Evolutionary conservation across 2,113 vertebrate genomes (phyloP), one percentile per base, ranked within the genome.

Genomic region (Halichoeres trimaculatus): DNA sequence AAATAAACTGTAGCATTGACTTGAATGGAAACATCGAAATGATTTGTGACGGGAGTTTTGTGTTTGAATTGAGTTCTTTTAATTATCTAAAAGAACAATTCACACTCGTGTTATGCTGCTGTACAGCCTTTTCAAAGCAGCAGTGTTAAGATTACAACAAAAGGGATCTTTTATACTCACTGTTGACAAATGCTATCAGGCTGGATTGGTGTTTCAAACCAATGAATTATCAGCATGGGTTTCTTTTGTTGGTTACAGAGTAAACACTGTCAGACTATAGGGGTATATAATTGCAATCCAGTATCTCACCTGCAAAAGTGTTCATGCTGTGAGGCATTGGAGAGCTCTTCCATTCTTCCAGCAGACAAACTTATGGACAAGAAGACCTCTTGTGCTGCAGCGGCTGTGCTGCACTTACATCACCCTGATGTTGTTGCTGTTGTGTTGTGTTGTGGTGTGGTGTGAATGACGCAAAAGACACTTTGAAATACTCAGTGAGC

Each of bases 21-120:
- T 36, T 24, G 57, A 64, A 70, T 52, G 24, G 63, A 57, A 57
- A 52, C 24, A 51, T 14, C 23, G 14, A 19, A 36, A 10, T 16
- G 8, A 55, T 69, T 22, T 62, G 20, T 63, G 41, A 50, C 8
- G 51, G 58, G 63, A 57, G 41, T 50, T 38, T 47, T 8, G 9
- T 43, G 47, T 45, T 76, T 61, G 1, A 45, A 30, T 63, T 41
- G 20, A 51, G 58, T 30, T 47, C 2, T 55, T 60, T 9, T 19
- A 34, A 19, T 19, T n/a, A 43, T 51, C 24, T 38, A 60, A 38
- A 48, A 9, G 10, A 59, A 38, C 8, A 53, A 55, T 61, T 45
- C 5, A 52, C 24, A 24, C 35, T 70, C 24, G 35, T 20, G 34
- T 36, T 19, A 56, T 55, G 12, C 30, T 3, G 8, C 13, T 36